Conservation (phyloP, 2,888 invertebrate genomes). For the Rhingia rostrata region DNA sequence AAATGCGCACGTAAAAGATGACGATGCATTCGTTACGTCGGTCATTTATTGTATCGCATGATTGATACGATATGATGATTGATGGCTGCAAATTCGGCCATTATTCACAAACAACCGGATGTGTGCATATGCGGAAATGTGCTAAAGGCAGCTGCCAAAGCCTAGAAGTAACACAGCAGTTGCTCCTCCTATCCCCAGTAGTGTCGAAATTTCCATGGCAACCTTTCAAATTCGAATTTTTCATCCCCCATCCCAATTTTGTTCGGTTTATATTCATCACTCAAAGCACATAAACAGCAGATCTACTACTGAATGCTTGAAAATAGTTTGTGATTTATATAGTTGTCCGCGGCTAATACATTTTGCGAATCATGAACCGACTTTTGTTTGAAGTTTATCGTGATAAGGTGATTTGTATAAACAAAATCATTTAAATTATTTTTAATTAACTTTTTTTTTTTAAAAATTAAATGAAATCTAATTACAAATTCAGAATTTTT, state of each 20-base stretch:
- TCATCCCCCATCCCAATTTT: not conserved
- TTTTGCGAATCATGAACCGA: no score
- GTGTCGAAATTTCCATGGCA: constrained; percentile 11
- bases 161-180: not conserved
- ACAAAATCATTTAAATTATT: no score
- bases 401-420: no score
- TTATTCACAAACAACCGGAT: constrained; percentile 8
- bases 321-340: no score
- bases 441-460: no score
- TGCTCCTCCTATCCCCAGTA: not conserved
- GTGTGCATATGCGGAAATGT: constrained; percentile 33
- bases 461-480: not conserved
- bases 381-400: no score
- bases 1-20: not conserved
- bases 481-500: not conserved
- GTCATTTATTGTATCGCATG: constrained; percentile 9
- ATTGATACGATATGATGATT: constrained; percentile 17
- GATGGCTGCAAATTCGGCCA: not conserved
- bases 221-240: constrained; percentile 2
- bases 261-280: not conserved
- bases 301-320: no score
- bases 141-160: constrained; percentile 10
- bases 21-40: not conserved
- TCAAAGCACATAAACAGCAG: no score
- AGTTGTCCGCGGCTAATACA: no score